Evolutionary conservation across 2,797 vertebrate species (phyloP).

Genomic region (Tauraco hartlaubi): DNA sequence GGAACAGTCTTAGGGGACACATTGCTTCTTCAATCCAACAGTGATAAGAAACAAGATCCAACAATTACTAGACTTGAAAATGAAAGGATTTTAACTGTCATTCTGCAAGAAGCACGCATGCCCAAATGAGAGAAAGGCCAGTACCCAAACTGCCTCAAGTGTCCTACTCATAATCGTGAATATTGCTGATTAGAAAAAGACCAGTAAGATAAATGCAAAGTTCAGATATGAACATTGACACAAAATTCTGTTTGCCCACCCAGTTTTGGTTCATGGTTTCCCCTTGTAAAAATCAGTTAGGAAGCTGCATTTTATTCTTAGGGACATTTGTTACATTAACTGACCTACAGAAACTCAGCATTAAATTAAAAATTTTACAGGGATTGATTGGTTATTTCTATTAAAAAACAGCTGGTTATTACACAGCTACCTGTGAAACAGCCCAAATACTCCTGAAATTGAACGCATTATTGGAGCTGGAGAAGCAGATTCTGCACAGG

Average conservation of each 20-base stretch:
- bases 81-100: not conserved
- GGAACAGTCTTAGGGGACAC: not conserved
- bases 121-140: not conserved
- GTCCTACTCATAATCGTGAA: not conserved
- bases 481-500: not conserved
- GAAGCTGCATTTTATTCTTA: not conserved
- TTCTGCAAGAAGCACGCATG: not conserved
- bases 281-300: not conserved
- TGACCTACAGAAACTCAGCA: not conserved
- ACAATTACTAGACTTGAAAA: not conserved
- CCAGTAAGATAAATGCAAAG: not conserved
- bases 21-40: slow-evolving; percentile 8
- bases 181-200: not conserved
- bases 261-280: not conserved
- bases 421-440: not conserved
- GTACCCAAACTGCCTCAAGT: not conserved
- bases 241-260: not conserved
- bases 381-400: not conserved
- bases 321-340: not conserved
- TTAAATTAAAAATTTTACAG: not conserved
- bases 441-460: not conserved
- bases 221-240: not conserved
- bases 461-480: not conserved
- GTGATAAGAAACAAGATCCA: slow-evolving; percentile 40
- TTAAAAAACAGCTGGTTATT: not conserved